Conservation (phyloP, 1,140 invertebrate genomes). For the Apis laboriosa region DNA sequence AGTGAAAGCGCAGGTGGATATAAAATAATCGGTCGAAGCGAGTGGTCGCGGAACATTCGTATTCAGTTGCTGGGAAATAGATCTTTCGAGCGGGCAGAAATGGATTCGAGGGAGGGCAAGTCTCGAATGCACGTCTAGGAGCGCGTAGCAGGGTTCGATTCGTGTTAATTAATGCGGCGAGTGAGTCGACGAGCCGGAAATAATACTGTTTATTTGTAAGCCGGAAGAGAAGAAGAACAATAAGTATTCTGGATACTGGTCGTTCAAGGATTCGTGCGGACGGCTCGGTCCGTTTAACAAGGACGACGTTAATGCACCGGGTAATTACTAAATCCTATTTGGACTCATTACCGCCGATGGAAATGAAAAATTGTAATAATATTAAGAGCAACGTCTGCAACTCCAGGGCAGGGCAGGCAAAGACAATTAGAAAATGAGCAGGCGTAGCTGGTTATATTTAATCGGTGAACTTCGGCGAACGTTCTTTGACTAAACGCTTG, state of each 20-base stretch:
- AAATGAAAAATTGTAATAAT: constrained; percentile 34
- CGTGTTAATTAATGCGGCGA: constrained; percentile 47
- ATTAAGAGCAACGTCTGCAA: background rate
- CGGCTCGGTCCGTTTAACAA: background rate
- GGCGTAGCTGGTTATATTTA: background rate
- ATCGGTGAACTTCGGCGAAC: background rate
- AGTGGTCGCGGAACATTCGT: background rate
- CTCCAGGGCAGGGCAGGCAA: background rate
- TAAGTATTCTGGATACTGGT: constrained; percentile 21
- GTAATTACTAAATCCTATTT: constrained; percentile 37
- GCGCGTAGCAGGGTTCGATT: constrained; percentile 24
- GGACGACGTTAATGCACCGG: constrained; percentile 15
- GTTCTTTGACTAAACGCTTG: background rate
- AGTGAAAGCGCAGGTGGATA: constrained; percentile 42
- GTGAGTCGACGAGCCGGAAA: constrained; percentile 31
- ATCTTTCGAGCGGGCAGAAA: background rate
- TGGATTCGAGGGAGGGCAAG: constrained; percentile 2
- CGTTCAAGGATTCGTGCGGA: background rate
- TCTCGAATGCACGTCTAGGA: too few species aligned
- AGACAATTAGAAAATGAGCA: constrained; percentile 10
- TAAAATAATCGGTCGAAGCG: background rate
- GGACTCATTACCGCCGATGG: background rate
- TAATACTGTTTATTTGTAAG: constrained; percentile 31
- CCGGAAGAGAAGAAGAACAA: background rate
- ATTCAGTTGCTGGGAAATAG: background rate